A percentile compares a stretch with the other conserved stretches of the same genome.
phyloP scores from a whole-genome alignment of 1,140 invertebrate genomes.

The Belonocnema kinseyi region DNA sequence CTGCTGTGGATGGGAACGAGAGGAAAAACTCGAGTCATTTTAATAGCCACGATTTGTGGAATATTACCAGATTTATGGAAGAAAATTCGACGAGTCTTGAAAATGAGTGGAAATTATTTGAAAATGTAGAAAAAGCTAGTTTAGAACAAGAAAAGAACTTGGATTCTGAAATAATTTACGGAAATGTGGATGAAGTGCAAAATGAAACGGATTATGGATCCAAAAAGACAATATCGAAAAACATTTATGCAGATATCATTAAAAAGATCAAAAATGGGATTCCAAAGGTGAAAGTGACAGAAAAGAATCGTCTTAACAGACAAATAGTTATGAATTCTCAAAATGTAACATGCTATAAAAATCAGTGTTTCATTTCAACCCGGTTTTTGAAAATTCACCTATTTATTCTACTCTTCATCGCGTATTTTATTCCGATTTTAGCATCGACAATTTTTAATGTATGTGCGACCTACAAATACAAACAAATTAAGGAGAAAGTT shows the following conservation, averaged over 20 bases:
- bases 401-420: conserved; percentile 50
- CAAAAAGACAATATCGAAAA: conserved; percentile 20
- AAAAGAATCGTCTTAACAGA: conserved; percentile 25
- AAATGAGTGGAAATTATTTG: not conserved
- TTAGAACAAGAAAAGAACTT: not conserved
- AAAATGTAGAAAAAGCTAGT: not conserved
- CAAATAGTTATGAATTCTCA: not conserved
- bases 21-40: conserved; percentile 6
- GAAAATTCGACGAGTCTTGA: not conserved
- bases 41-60: not conserved
- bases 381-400: conserved; percentile 57
- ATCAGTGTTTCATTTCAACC: conserved; percentile 56
- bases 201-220: not conserved
- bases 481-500: conserved; percentile 38
- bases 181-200: not conserved
- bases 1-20: conserved; percentile 35
- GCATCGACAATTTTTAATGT: conserved; percentile 51
- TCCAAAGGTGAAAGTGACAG: conserved; percentile 24
- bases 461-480: conserved; percentile 32
- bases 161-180: not conserved
- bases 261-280: conserved; percentile 48
- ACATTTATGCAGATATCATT: conserved; percentile 49
- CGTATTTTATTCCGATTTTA: conserved; percentile 61
- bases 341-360: conserved; percentile 33
- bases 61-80: conserved; percentile 27